Evolutionary conservation across 2,797 vertebrate species (phyloP).

Genomic region (Carduelis carduelis): DNA sequence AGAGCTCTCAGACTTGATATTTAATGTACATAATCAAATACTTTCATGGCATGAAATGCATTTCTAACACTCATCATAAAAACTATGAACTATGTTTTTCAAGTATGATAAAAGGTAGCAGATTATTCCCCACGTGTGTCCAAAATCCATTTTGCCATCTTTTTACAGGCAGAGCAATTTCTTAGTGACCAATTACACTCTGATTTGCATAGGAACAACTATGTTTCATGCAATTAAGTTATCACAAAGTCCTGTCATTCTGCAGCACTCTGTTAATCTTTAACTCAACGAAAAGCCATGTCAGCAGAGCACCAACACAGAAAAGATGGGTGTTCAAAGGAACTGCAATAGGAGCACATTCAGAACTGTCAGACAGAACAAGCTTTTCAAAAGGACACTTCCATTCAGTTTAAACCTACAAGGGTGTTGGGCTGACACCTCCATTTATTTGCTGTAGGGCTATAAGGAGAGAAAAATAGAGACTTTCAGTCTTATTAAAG

Average conservation of each 20-base stretch:
- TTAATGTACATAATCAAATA: conserved; percentile 65
- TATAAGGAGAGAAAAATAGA: conserved; percentile 33
- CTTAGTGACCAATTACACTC: conserved; percentile 36
- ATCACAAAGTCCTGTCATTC: conserved; percentile 63
- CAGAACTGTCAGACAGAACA: conserved; percentile 73
- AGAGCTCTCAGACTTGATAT: conserved; percentile 54
- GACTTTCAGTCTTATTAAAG: conserved; percentile 59
- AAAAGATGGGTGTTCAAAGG: conserved; percentile 63
- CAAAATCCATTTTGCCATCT: conserved; percentile 44
- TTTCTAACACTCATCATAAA: conserved; percentile 46
- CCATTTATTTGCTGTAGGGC: conserved; percentile 71
- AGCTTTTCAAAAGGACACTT: conserved; percentile 75
- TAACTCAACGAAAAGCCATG: conserved; percentile 72
- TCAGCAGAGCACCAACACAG: conserved; percentile 67
- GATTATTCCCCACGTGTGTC: conserved; percentile 36
- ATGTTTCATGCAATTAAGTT: conserved; percentile 35
- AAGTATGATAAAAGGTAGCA: conserved; percentile 48
- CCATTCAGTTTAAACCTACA: conserved; percentile 76
- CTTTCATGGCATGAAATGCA: conserved; percentile 56
- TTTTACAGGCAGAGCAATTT: neutral
- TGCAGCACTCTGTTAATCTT: conserved; percentile 70
- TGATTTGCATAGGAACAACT: conserved; percentile 48
- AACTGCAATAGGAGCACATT: conserved; percentile 63
- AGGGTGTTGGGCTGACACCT: conserved; percentile 68
- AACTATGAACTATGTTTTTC: conserved; percentile 47